Base-by-base conservation (phyloP, 2,888 invertebrate genomes). In the Drosophila neotestacea region DNA sequence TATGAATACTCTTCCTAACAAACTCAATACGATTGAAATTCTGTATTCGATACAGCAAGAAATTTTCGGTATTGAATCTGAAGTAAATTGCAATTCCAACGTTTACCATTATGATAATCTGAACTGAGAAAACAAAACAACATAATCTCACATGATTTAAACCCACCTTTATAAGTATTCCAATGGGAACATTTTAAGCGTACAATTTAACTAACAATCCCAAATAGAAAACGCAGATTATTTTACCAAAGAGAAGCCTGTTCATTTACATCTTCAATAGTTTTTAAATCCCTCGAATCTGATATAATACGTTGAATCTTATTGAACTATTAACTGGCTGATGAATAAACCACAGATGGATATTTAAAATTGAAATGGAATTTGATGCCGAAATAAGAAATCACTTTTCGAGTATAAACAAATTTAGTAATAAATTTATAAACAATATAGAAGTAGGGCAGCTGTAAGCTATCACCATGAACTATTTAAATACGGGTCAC, bases 401-500 rank as follows among this genome's bases (percentile, higher is more conserved):
- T 32, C n/a, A 34, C 32, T 36, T 16, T 28, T 56, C 13, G 34
- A 51, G 28, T 6, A 38, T 32, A 32, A 39, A 63, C n/a, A 60
- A 48, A 47, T 42, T 39, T 73, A 77, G 73, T 36, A 68, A 54
- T 56, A 61, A 59, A 72, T 51, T 59, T 41, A 58, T 48, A 70
- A 65, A 59, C 38, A 75, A 61, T 46, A 62, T 41, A 64, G 50
- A 63, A 46, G 59, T 64, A 72, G 68, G 58, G 50, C 38, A 76
- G 48, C 63, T 63, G 39, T 42, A 66, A 51, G 52, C 66, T 64
- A 27, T 38, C 69, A 79, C 62, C 70, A 66, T 67, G 70, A 82
- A 87, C 85, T 82, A 82, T 78, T 72, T 67, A 52, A 86, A 83
- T 83, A 83, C 83, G 83, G 83, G 83, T 83, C 88, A 86, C 79